Base-by-base conservation (phyloP, 2,888 invertebrate species). In the Dilophus febrilis region DNA sequence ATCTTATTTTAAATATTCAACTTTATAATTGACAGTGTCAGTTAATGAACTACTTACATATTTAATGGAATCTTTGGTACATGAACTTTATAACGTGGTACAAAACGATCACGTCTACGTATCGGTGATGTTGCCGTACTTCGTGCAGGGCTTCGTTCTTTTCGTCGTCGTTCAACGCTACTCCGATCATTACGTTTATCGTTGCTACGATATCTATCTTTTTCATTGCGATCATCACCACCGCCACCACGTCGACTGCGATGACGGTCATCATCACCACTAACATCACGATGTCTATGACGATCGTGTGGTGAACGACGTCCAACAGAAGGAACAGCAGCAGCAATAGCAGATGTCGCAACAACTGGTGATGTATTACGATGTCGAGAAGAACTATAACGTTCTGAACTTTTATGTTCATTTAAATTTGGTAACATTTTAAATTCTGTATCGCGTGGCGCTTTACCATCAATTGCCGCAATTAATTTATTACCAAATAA, bases 21-120 rank as follows among this genome's bases (percentile, higher is more conserved):
- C n/a, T n/a, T n/a, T n/a, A n/a, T n/a, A n/a, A n/a, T n/a, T n/a
- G n/a, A n/a, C n/a, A n/a, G n/a, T n/a, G n/a, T n/a, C n/a, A n/a
- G n/a, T n/a, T n/a, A n/a, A n/a, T 17, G 35, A 38, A 29, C 22
- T 46, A 11, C 33, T 74, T 70, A 88, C 87, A 81, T 68, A 55
- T 85, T 83, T 40, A 91, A 68, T 8, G 83, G 75, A 51, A 85
- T 77, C 58, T 87, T 84, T n/a, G 91, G 91, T 51, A 88, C 78
- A 54, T 87, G 76, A 18, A 91, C 90, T 64, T 81, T 79, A 61
- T 92, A 92, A 55, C 85, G 69, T 5, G 83, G 80, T 32, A 76
- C 72, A 37, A 74, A 67, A 43, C 80, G 64, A 14, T 71, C 64
- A 46, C 79, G 63, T 41, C 79, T 66, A 33, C 79, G 65, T 13